Conservation (phyloP, 2,888 invertebrate genomes). For the Nomada ferruginata region DNA sequence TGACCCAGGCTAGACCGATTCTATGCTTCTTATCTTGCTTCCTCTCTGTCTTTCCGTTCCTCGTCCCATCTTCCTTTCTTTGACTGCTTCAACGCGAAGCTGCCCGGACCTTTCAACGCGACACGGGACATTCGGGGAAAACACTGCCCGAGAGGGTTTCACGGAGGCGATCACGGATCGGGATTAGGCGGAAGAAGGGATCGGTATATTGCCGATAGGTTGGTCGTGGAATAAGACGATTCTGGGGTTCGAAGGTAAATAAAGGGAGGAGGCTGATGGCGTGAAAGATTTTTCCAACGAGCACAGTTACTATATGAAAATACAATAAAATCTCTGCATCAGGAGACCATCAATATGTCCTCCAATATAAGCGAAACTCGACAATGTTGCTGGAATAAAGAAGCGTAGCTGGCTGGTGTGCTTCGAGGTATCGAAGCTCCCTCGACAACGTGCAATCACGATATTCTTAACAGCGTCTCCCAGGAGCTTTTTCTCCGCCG, state of each 20-base stretch:
- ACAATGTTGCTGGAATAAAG: neutral
- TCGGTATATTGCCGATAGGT: neutral
- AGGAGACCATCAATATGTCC: neutral
- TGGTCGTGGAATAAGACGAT: neutral
- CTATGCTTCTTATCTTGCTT: conserved; percentile 61
- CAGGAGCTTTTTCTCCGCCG: conserved; percentile 5
- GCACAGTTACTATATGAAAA: too few species aligned
- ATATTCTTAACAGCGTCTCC: neutral
- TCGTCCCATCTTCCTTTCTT: neutral
- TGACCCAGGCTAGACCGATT: conserved; percentile 66
- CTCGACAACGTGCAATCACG: conserved; percentile 9
- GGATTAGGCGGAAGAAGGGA: conserved; percentile 21
- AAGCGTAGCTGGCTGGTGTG: neutral
- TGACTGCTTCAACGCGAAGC: neutral
- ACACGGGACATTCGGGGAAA: conserved; percentile 18
- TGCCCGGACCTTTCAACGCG: neutral
- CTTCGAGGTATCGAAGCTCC: neutral
- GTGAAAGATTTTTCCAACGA: too few species aligned
- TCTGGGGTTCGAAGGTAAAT: neutral
- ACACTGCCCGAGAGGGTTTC: conserved; percentile 32
- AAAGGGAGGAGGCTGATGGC: neutral
- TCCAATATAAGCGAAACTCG: neutral
- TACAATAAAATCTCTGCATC: too few species aligned
- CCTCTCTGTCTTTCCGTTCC: neutral
- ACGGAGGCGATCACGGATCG: conserved; percentile 27